Base-by-base conservation (phyloP, 2,888 invertebrate species). In the Leptarthrus brevirostris region DNA sequence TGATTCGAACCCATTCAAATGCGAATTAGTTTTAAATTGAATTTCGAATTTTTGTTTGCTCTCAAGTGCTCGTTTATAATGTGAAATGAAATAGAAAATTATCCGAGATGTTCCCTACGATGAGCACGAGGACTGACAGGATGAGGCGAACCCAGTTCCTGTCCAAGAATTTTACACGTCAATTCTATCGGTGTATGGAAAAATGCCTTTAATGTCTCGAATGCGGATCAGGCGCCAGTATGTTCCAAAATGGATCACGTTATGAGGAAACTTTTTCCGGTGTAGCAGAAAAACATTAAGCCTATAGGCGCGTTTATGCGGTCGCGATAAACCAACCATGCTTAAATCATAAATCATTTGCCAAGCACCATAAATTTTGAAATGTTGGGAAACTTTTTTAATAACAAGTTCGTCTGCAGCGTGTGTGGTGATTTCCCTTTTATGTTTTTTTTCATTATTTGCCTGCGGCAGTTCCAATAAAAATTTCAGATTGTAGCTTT, bases 1-100 rank as follows among this genome's bases (percentile, higher is more conserved):
- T 66, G 58, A 69, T 69, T 56, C 26, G 58, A 70, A 70, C 18
- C 74, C 74, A 74, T 74, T 74, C 74, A 74, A 74, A 74, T 74
- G 70, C 58, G 70, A 70, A 74, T 74, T 74, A 70, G 58, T 66
- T 66, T 66, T 66, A 66, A 66, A 66, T 66, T 66, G 64, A 66
- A 66, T 66, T 47, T 20, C 47, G 64, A 47, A 64, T 44, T 64
- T 64, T 44, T 64, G 64, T 44, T 64, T 44, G 44, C 52, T 52
- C 52, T 22, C 18, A 52, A 20, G 52, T 16, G 52, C 22, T 52
- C 20, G 64, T 24, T 47, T 47, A 47, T 34, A 47, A 47, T 30
- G 64, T 66, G 64, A 66, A 66, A 66, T 66, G 64, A 66, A 66
- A 66, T 66, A 66, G 64, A 66, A 66, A 66, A 66, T 66, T 22